These are phyloP conservation scores for Drosophila miranda DNA, from an alignment of 1,140 invertebrate genomes.

Conservation along the genomic window DNA sequence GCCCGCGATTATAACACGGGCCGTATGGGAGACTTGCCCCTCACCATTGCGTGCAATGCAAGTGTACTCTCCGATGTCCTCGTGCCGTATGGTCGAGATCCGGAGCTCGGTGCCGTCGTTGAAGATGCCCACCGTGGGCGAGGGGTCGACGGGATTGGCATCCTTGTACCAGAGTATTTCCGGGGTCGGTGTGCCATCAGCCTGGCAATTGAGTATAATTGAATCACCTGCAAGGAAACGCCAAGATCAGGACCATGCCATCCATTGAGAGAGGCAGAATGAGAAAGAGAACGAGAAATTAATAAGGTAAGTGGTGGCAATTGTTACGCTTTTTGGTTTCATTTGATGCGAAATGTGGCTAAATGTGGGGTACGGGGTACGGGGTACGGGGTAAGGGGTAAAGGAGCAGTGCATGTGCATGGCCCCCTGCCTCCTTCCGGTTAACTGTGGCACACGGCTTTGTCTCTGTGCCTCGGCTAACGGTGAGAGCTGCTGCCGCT, in stretches of 20 bases:
- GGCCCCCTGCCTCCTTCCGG: constrained; percentile 26
- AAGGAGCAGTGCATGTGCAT: constrained; percentile 28
- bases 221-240: constrained; percentile 88
- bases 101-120: constrained; percentile 95
- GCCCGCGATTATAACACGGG: constrained; percentile 97
- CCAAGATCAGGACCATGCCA: background rate
- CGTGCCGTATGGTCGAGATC: constrained; percentile 94
- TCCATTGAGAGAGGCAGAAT: background rate
- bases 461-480: constrained; percentile 14
- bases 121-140: constrained; percentile 92
- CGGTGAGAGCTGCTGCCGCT: constrained; percentile 11
- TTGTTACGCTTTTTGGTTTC: constrained; percentile 61
- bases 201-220: constrained; percentile 97
- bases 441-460: constrained; percentile 13
- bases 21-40: constrained; percentile 96
- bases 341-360: background rate
- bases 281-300: constrained; percentile 47
- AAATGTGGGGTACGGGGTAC: background rate
- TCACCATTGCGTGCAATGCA: constrained; percentile 97
- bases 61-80: constrained; percentile 97
- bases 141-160: constrained; percentile 93
- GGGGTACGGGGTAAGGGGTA: background rate
- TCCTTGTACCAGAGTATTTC: constrained; percentile 96
- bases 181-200: constrained; percentile 94
- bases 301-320: constrained; percentile 70